Evolutionary conservation across 2,113 vertebrate species (phyloP).

Genomic region (Symphodus melops): DNA sequence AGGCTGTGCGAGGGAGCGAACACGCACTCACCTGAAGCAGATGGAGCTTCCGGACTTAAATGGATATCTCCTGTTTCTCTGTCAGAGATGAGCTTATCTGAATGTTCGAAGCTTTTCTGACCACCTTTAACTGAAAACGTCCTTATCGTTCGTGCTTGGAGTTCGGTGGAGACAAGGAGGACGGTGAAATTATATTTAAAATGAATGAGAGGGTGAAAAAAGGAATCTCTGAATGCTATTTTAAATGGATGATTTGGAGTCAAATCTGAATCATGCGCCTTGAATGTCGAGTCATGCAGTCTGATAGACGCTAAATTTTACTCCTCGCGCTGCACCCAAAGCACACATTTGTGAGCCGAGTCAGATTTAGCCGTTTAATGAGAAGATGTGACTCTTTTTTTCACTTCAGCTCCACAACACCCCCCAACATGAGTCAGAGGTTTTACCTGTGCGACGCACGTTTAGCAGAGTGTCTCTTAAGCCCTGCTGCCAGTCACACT

Average conservation of each 20-base stretch:
- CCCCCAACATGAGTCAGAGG: too few relatives aligned
- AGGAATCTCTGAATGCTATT: constrained; percentile 1
- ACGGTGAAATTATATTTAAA: background rate
- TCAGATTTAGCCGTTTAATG: too few relatives aligned
- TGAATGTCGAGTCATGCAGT: too few relatives aligned
- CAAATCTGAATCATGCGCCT: background rate
- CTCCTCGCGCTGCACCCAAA: background rate
- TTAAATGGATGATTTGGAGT: background rate
- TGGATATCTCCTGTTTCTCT: constrained; percentile 30
- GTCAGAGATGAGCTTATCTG: background rate
- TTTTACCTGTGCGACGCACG: too few relatives aligned
- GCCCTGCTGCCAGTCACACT: too few relatives aligned
- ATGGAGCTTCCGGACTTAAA: constrained; percentile 22
- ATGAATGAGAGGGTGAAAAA: background rate
- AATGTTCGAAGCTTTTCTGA: background rate
- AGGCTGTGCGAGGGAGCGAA: constrained; percentile 32
- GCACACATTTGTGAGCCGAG: too few relatives aligned
- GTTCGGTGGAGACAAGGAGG: background rate
- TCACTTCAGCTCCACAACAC: too few relatives aligned
- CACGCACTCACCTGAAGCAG: constrained; percentile 51
- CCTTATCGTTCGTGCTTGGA: background rate
- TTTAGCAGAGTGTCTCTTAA: too few relatives aligned
- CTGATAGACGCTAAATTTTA: background rate
- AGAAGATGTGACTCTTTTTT: too few relatives aligned
- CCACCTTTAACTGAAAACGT: background rate